Percentiles rank a stretch among this genome's conserved stretches.
Conservation (phyloP, 2,888 invertebrate species). For the Bhutanitis thaidina region DNA sequence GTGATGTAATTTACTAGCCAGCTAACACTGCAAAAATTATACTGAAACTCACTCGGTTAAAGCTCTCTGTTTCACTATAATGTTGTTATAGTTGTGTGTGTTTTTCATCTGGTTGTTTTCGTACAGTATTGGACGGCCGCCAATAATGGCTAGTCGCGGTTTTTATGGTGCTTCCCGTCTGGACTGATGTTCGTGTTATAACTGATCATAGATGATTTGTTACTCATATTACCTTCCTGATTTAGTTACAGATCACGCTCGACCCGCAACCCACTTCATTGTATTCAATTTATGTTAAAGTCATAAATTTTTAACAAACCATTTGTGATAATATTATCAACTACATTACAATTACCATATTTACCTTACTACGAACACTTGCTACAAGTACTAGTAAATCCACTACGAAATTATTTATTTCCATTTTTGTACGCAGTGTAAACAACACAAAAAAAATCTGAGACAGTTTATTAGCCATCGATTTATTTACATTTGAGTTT, state of each 20-base stretch:
- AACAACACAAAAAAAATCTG: too few species aligned
- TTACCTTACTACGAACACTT: too few species aligned
- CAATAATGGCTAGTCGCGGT: constrained; percentile 27
- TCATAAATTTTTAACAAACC: too few species aligned
- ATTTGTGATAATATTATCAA: too few species aligned
- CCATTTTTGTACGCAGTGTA: too few species aligned
- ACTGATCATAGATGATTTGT: neutral
- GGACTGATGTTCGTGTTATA: constrained; percentile 15
- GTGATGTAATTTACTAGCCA: constrained; percentile 10
- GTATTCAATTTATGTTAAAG: too few species aligned
- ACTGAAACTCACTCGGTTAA: neutral
- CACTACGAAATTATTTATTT: too few species aligned
- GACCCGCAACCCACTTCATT: too few species aligned
- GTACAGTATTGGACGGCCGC: constrained; percentile 24
- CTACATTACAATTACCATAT: too few species aligned
- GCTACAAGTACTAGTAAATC: too few species aligned
- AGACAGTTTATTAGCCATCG: too few species aligned
- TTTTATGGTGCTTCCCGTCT: constrained; percentile 29
- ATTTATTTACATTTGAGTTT: too few species aligned
- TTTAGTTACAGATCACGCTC: neutral
- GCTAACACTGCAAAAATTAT: constrained; percentile 2
- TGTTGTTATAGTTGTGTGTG: constrained; percentile 17
- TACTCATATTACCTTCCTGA: neutral
- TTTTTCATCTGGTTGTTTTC: constrained; percentile 26
- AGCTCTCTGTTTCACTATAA: constrained; percentile 3